Base-by-base conservation (phyloP, 1,140 invertebrate genomes). In the Temnothorax curvispinosus region DNA sequence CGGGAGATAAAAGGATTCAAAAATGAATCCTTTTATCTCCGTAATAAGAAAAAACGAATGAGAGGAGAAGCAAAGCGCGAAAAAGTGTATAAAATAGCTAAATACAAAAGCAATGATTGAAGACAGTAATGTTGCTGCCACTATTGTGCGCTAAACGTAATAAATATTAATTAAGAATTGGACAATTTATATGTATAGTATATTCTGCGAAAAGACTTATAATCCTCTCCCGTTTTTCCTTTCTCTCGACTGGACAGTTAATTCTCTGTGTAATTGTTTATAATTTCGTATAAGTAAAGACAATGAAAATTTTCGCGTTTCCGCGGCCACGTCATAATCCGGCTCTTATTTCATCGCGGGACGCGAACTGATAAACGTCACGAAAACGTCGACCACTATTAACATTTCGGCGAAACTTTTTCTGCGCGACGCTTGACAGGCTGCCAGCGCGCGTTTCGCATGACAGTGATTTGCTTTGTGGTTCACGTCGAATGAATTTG, bases 401-500 rank as follows among this genome's bases (percentile, higher is more conserved):
- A 87, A 82, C 72, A 77, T 77, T 60, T 58, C 56, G 62, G 69
- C 76, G 54, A 64, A 80, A 84, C 85, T 90, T 91, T 91, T 69
- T 91, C 90, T 35, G 88, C 67, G 89, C 67, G 89, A 85, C 50
- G 64, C 52, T 67, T 87, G 90, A 90, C 89, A 87, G 76, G 84
- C 87, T 81, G 74, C 64, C 74, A 71, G 60, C 18, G 64, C 77
- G 58, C 58, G 76, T 85, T 60, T 50, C 77, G 60, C 60, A 91
- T 89, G 92, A 93, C 91, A 93, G 89, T 93, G 92, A 94, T 94
- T 94, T 91, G 93, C 92, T 94, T 94, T 94, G 93, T 90, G 93
- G 93, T 91, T 65, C 72, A 64, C 88, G 90, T 81, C 78, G 87
- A 93, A 94, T 94, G 93, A 94, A 94, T 94, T 92, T 92, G 90